Evolutionary conservation across 2,113 vertebrate species (phyloP).

Genomic region (Pseudorasbora parva): DNA sequence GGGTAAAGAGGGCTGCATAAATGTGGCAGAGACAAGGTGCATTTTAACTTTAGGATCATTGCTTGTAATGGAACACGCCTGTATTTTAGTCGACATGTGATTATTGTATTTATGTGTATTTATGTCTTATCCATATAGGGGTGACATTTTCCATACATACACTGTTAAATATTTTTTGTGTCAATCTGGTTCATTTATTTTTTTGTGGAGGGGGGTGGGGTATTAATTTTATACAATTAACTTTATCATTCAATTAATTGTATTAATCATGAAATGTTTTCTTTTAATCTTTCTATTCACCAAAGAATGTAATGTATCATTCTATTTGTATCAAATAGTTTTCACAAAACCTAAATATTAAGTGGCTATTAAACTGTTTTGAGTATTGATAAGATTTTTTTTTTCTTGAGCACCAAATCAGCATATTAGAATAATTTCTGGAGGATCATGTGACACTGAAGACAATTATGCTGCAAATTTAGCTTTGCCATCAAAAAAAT

Average conservation of each 20-base stretch:
- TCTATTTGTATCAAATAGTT: no score
- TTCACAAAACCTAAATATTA: neutral
- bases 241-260: no score
- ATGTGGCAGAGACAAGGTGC: neutral
- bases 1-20: neutral
- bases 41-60: slow-evolving; percentile 7
- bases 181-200: neutral
- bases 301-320: no score
- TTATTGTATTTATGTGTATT: neutral
- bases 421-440: neutral
- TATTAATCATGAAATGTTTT: no score
- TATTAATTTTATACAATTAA: no score
- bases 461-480: neutral
- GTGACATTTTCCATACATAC: neutral
- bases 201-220: no score
- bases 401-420: neutral
- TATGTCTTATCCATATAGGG: neutral
- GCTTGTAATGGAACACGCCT: neutral
- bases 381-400: neutral
- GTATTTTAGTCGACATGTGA: neutral
- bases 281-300: no score
- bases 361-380: neutral
- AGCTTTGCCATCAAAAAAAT: neutral
- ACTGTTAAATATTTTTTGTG: neutral
- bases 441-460: neutral